These are phyloP conservation scores for Rugalucina vietnamica DNA, from an alignment of 2,888 invertebrate species.

Conservation along the genomic window DNA sequence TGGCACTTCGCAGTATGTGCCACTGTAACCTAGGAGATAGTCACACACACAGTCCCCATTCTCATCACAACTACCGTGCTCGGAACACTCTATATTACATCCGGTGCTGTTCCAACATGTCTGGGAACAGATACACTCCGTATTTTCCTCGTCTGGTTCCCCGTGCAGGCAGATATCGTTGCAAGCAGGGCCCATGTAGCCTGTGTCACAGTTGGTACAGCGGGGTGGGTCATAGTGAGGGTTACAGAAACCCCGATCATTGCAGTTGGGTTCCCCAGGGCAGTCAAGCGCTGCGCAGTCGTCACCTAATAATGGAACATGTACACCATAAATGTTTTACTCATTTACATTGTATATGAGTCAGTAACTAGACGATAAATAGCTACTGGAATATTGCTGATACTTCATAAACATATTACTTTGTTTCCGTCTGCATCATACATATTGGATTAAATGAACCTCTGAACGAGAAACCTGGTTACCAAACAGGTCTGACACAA, in stretches of 20 bases:
- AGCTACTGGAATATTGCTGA: too few relatives aligned
- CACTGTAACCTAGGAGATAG: constrained; percentile 71
- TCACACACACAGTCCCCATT: constrained; percentile 68
- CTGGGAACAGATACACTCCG: constrained; percentile 67
- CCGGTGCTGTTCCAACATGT: constrained; percentile 73
- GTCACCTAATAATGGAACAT: constrained; percentile 53
- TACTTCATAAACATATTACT: too few relatives aligned
- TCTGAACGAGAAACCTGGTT: too few relatives aligned
- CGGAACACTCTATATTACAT: constrained; percentile 74
- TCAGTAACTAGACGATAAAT: too few relatives aligned
- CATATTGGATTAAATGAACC: too few relatives aligned
- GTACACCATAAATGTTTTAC: too few relatives aligned
- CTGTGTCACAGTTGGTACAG: constrained; percentile 69
- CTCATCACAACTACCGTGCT: constrained; percentile 67
- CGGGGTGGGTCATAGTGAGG: constrained; percentile 63
- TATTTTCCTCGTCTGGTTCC: constrained; percentile 48
- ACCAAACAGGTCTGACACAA: too few relatives aligned
- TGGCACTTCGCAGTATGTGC: constrained; percentile 71
- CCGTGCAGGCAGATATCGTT: constrained; percentile 70
- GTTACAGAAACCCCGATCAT: constrained; percentile 68
- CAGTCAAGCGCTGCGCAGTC: constrained; percentile 71
- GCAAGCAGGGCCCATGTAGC: constrained; percentile 74
- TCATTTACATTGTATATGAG: too few relatives aligned
- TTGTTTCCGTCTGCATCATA: too few relatives aligned
- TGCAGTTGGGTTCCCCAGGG: constrained; percentile 74